phyloP scores from a whole-genome alignment of 1,140 invertebrate species.

The Atta cephalotes region DNA sequence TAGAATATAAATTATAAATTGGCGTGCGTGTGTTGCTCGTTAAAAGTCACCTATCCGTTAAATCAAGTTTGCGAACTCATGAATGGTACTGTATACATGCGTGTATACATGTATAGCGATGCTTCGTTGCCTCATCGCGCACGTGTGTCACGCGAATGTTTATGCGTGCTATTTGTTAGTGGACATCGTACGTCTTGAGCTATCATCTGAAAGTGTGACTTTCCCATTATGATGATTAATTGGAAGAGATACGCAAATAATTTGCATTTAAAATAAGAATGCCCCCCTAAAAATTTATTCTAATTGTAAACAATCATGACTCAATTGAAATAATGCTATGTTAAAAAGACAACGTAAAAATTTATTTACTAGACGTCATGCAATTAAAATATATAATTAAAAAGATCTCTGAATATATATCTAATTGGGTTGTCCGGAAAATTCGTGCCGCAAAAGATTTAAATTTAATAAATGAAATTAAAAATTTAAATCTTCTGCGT shows the following conservation, averaged over 20 bases:
- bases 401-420: background rate
- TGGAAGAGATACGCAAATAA: background rate
- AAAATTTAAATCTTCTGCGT: no score
- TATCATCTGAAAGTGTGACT: background rate
- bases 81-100: background rate
- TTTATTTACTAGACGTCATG: background rate
- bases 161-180: background rate
- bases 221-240: constrained; percentile 6
- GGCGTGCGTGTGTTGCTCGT: background rate
- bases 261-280: background rate
- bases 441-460: no score
- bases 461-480: no score
- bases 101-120: background rate
- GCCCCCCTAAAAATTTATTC: background rate
- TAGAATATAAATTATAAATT: constrained; percentile 29
- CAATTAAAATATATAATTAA: background rate
- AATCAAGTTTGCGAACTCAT: constrained; percentile 24
- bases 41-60: constrained; percentile 33
- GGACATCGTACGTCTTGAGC: background rate
- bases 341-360: background rate
- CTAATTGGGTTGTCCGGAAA: background rate
- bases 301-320: background rate
- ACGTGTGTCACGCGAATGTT: constrained; percentile 9
- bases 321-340: background rate
- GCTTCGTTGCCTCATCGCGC: background rate